Conservation (phyloP, 2,888 invertebrate species). For the Tetheella fluctuosa region DNA sequence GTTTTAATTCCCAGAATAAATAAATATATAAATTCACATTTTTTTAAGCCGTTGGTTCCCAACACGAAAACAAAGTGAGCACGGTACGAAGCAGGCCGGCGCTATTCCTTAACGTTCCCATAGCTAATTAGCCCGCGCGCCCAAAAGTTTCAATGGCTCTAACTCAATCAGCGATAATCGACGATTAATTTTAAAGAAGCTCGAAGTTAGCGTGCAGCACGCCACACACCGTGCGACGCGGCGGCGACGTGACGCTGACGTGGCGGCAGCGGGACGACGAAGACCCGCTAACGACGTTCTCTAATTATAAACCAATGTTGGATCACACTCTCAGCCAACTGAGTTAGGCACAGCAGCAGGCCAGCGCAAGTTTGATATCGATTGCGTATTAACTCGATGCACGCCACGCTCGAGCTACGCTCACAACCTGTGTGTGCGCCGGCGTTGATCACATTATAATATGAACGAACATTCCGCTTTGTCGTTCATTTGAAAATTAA, state of each 20-base stretch:
- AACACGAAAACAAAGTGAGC: no score
- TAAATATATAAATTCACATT: no score
- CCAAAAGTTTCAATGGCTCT: background rate
- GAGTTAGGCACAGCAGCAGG: conserved; percentile 20
- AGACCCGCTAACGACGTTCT: conserved; percentile 17
- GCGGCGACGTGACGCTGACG: background rate
- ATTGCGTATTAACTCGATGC: conserved; percentile 15
- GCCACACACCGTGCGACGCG: background rate
- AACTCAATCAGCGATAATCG: background rate
- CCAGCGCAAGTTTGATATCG: conserved; percentile 21
- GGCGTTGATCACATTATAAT: no score
- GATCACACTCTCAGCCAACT: conserved; percentile 17
- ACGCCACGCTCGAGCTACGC: no score
- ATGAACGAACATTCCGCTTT: no score
- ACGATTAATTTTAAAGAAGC: conserved; percentile 9
- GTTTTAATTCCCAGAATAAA: no score
- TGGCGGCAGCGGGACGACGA: conserved; percentile 8
- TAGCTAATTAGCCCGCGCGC: no score
- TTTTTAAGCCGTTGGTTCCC: no score
- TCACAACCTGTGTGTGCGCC: no score
- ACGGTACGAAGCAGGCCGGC: no score
- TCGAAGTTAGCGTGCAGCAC: background rate
- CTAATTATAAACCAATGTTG: conserved; percentile 40
- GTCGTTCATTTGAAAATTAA: no score
- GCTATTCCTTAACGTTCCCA: no score